These are phyloP conservation scores for Panthera tigris DNA, from an alignment of 2,113 vertebrate genomes.

Conservation along the genomic window DNA sequence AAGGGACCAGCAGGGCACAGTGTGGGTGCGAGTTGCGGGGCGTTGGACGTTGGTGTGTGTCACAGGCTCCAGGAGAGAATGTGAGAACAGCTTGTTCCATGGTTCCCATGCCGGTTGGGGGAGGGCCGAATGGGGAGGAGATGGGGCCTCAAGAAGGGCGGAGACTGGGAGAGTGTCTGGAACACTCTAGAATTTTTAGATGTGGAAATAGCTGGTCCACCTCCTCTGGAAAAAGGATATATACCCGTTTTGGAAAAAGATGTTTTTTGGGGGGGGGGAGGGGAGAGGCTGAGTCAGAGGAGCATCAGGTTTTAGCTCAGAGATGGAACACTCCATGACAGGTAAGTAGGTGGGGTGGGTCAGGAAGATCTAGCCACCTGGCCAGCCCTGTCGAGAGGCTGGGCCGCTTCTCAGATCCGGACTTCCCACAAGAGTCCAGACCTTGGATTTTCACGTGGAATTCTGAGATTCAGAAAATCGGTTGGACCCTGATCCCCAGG, in stretches of 20 bases:
- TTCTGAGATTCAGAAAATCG: background rate
- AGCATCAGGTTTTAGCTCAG: background rate
- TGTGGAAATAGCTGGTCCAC: background rate
- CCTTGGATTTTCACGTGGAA: background rate
- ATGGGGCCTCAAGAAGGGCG: conserved; percentile 21
- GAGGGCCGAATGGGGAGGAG: background rate
- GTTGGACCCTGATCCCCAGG: background rate
- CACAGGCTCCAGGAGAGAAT: conserved; percentile 35
- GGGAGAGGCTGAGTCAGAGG: background rate
- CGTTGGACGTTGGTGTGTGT: conserved; percentile 38
- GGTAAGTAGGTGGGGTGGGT: background rate
- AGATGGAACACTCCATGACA: background rate
- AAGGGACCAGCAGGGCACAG: background rate
- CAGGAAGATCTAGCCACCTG: background rate
- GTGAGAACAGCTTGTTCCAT: conserved; percentile 61
- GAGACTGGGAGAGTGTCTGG: background rate
- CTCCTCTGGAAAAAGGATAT: conserved; percentile 14
- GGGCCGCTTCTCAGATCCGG: background rate
- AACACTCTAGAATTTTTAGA: background rate
- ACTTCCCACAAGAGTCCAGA: background rate
- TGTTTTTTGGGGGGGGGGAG: background rate
- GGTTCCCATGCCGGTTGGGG: background rate
- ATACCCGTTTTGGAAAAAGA: background rate
- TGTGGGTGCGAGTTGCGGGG: conserved; percentile 19
- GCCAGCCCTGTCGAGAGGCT: background rate